Evolutionary conservation across 2,797 vertebrate species (phyloP).

Genomic region (Triplophysa yarkandensis): DNA sequence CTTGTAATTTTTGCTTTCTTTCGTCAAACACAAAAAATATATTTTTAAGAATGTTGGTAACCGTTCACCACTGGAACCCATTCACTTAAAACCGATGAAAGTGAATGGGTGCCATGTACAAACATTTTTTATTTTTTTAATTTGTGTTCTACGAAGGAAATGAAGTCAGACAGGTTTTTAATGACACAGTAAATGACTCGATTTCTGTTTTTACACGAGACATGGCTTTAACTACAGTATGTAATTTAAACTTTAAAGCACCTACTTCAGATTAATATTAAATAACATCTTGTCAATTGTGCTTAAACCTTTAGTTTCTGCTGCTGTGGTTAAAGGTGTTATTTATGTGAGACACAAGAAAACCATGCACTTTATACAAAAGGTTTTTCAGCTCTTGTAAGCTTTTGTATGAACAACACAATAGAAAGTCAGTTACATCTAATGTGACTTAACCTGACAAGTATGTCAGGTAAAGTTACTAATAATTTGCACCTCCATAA

Average conservation of each 20-base stretch:
- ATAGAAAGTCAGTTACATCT: background rate
- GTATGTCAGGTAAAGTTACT: background rate
- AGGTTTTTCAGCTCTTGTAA: background rate
- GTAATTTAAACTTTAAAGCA: background rate
- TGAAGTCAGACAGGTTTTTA: too few species aligned
- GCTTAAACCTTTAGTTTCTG: background rate
- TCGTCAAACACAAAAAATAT: too few species aligned
- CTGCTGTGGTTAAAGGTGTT: background rate
- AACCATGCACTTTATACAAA: background rate
- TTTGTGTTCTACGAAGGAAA: too few species aligned
- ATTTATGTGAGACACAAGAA: background rate
- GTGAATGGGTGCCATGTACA: too few species aligned
- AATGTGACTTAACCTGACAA: background rate
- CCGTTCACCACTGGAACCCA: too few species aligned
- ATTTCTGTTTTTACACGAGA: too few species aligned
- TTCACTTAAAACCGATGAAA: too few species aligned
- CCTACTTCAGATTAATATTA: background rate
- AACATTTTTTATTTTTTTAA: too few species aligned
- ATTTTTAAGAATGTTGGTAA: too few species aligned
- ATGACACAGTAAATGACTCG: too few species aligned
- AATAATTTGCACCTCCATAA: background rate
- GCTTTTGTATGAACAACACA: background rate
- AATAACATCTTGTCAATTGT: background rate
- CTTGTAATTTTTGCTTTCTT: too few species aligned
- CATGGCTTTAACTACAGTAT: background rate